Base-by-base conservation (phyloP, 2,888 invertebrate species). In the Athetis lepigone region DNA sequence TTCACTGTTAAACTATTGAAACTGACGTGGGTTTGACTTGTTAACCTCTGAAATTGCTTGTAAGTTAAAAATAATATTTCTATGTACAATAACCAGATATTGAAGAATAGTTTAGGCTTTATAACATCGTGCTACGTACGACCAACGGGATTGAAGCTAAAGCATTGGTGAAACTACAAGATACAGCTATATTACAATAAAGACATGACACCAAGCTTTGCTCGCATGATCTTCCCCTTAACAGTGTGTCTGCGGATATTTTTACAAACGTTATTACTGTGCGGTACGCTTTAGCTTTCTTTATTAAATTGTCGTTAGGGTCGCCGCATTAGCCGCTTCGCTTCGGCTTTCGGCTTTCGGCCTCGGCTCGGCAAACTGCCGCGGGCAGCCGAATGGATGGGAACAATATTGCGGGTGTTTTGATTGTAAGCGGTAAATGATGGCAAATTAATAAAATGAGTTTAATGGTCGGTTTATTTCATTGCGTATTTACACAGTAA, bases 221-320 rank as follows among this genome's bases (percentile, higher is more conserved):
- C 13, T 27, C 21, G 16, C 6, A 8, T 0, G n/a, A 25, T 5
- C 84, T 61, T 70, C 79, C 74, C 92, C 91, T 92, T 93, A 92
- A 92, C 80, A 60, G 83, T 86, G 85, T 90, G 92, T 92, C 92
- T 91, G 91, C 88, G 90, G 90, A 90, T 93, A 93, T 93, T 93
- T 93, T 94, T 93, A 93, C 93, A 93, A 94, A 93, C 92, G 90
- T 92, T 92, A 93, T 93, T 93, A 94, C 91, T 88, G 81, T 76
- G 80, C 65, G 76, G 76, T 76, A 52, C 83, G 86, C 79, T 85
- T 88, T 85, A 90, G 92, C 90, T 92, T 88, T 88, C 92, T 91
- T 93, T 93, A 93, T 93, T 93, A 92, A 92, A 93, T 93, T 92
- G 91, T 88, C 90, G 89, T 88, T 86, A 86, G 84, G 88, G 86